Conservation (phyloP, 2,113 vertebrate species). For the Toxostoma redivivum region DNA sequence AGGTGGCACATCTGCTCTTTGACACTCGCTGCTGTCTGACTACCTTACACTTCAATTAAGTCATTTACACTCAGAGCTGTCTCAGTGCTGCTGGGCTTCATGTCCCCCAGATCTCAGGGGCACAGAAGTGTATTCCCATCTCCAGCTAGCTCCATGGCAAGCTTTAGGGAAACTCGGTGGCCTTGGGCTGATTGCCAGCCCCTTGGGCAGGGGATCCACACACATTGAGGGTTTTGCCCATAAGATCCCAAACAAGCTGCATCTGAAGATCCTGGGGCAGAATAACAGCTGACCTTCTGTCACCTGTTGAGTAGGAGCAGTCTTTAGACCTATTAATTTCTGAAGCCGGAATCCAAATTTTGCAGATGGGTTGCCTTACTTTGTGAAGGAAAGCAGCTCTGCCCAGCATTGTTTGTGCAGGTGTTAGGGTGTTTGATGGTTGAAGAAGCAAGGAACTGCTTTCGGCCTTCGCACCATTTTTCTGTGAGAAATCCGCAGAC, state of each 20-base stretch:
- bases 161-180: fast-evolving
- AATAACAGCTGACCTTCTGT: neutral
- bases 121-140: fast-evolving
- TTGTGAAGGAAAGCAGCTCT: neutral
- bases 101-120: neutral
- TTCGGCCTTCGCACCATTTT: neutral
- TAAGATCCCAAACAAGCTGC: neutral
- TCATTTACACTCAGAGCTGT: neutral
- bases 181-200: neutral
- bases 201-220: neutral
- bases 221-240: neutral
- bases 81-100: fast-evolving
- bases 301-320: neutral
- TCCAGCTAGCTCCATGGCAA: neutral
- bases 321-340: neutral
- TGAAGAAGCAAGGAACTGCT: neutral
- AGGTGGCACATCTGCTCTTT: neutral
- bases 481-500: neutral
- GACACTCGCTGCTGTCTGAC: fast-evolving
- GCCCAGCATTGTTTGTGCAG: neutral
- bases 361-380: neutral
- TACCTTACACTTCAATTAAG: no score
- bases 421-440: neutral
- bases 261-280: neutral
- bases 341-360: neutral